A percentile compares a stretch with the other conserved stretches of the same genome.
These are phyloP conservation scores for Choristoneura rosaceana DNA, from an alignment of 2,888 invertebrate species.

Conservation along the genomic window DNA sequence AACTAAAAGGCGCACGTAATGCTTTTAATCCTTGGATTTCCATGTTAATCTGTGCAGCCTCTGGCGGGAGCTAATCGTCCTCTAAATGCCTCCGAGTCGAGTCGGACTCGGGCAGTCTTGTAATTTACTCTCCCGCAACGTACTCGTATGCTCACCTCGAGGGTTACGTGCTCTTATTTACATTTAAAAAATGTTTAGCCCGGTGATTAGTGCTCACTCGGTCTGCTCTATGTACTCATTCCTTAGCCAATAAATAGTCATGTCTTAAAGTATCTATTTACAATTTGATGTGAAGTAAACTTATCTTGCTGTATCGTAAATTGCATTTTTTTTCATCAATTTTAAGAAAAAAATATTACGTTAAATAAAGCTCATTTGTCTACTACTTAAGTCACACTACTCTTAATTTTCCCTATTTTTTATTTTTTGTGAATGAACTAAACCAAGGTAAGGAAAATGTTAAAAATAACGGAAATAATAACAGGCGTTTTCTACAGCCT, in stretches of 20 bases:
- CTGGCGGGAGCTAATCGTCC: slow-evolving; percentile 71
- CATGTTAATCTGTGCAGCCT: slow-evolving; percentile 67
- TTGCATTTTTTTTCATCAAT: too few relatives aligned
- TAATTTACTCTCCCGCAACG: slow-evolving; percentile 68
- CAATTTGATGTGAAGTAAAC: background rate
- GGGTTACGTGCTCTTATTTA: slow-evolving; percentile 47
- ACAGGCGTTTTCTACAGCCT: too few relatives aligned
- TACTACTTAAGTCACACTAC: too few relatives aligned
- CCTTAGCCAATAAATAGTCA: slow-evolving; percentile 19
- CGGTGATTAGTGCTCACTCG: slow-evolving; percentile 44
- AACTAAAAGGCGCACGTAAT: slow-evolving; percentile 58
- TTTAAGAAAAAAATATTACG: too few relatives aligned
- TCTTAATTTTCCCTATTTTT: too few relatives aligned
- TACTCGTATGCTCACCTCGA: slow-evolving; percentile 61
- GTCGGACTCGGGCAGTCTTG: slow-evolving; percentile 63
- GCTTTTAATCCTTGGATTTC: slow-evolving; percentile 58
- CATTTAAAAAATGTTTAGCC: slow-evolving; percentile 46
- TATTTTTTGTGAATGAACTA: too few relatives aligned
- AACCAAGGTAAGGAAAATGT: too few relatives aligned
- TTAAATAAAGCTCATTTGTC: too few relatives aligned
- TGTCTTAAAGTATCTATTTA: background rate
- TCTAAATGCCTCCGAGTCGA: slow-evolving; percentile 65
- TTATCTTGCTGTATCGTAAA: too few relatives aligned
- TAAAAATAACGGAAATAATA: too few relatives aligned
- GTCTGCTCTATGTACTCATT: slow-evolving; percentile 27